Evolutionary conservation across 2,888 invertebrate genomes (phyloP).

Genomic region (Empis livida): DNA sequence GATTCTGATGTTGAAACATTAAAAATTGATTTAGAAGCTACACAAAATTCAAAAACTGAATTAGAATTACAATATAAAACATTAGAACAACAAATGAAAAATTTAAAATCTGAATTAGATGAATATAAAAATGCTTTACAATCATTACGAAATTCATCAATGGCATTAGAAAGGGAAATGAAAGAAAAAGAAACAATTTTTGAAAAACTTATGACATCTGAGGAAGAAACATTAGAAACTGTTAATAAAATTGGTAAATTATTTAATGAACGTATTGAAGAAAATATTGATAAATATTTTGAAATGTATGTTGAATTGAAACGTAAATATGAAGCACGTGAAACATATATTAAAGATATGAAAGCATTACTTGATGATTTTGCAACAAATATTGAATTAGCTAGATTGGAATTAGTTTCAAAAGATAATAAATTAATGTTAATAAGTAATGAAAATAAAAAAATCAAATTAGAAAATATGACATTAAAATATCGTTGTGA

Average conservation of each 20-base stretch:
- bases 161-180: slow-evolving; percentile 32
- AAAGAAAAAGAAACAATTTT: slow-evolving; percentile 32
- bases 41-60: slow-evolving; percentile 26
- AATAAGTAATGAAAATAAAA: slow-evolving; percentile 31
- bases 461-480: slow-evolving; percentile 32
- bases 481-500: slow-evolving; percentile 23
- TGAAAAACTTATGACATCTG: slow-evolving; percentile 32
- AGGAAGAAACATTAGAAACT: slow-evolving; percentile 34
- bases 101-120: slow-evolving; percentile 21
- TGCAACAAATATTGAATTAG: slow-evolving; percentile 33
- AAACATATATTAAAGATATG: slow-evolving; percentile 35
- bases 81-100: slow-evolving; percentile 25
- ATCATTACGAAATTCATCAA: slow-evolving; percentile 25
- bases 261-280: slow-evolving; percentile 35
- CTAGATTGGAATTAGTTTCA: slow-evolving; percentile 32
- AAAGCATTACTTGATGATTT: slow-evolving; percentile 35
- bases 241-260: slow-evolving; percentile 36
- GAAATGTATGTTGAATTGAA: slow-evolving; percentile 33
- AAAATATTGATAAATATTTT: slow-evolving; percentile 31
- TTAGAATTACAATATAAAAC: slow-evolving; percentile 25
- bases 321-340: slow-evolving; percentile 33
- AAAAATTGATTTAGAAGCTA: slow-evolving; percentile 30
- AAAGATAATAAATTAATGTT: slow-evolving; percentile 29
- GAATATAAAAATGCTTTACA: slow-evolving; percentile 26
- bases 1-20: slow-evolving; percentile 35